These are phyloP conservation scores for Pollenia labialis DNA, from an alignment of 2,888 invertebrate species.

Conservation along the genomic window DNA sequence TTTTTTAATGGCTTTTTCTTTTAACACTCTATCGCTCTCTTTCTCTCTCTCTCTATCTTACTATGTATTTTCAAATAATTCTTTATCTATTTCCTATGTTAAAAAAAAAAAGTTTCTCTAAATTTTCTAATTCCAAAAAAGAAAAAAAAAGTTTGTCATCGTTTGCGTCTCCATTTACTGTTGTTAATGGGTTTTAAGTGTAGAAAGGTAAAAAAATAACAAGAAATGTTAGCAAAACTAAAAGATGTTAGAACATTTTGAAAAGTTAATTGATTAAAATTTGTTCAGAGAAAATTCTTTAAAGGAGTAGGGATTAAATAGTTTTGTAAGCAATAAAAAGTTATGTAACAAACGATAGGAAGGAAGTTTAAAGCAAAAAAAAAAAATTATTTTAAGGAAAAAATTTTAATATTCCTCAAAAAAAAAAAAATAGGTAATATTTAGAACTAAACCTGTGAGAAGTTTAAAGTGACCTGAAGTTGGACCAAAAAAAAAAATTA, in stretches of 20 bases:
- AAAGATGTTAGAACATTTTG: slow-evolving; percentile 56
- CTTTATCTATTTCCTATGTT: background rate
- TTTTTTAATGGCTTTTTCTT: slow-evolving; percentile 59
- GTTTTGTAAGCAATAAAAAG: background rate
- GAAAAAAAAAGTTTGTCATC: background rate
- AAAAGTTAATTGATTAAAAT: slow-evolving; percentile 59
- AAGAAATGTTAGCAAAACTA: slow-evolving; percentile 21
- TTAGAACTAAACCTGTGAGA: too few species aligned
- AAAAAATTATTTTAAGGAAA: too few species aligned
- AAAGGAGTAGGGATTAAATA: slow-evolving; percentile 16
- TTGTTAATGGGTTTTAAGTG: slow-evolving; percentile 61
- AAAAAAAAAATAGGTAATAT: too few species aligned
- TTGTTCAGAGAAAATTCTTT: slow-evolving; percentile 14
- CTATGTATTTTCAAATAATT: slow-evolving; percentile 3
- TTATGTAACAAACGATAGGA: too few species aligned
- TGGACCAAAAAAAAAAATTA: too few species aligned
- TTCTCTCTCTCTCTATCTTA: too few species aligned
- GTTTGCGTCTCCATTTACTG: background rate
- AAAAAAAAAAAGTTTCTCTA: slow-evolving; percentile 20
- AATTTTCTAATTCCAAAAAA: slow-evolving; percentile 24
- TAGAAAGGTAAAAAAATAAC: slow-evolving; percentile 12
- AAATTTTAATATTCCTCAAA: too few species aligned
- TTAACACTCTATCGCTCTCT: too few species aligned
- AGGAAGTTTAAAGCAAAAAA: too few species aligned
- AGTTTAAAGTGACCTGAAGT: too few species aligned